These are phyloP conservation scores for Leptinotarsa lineolata DNA, from an alignment of 1,140 invertebrate genomes.

Conservation along the genomic window DNA sequence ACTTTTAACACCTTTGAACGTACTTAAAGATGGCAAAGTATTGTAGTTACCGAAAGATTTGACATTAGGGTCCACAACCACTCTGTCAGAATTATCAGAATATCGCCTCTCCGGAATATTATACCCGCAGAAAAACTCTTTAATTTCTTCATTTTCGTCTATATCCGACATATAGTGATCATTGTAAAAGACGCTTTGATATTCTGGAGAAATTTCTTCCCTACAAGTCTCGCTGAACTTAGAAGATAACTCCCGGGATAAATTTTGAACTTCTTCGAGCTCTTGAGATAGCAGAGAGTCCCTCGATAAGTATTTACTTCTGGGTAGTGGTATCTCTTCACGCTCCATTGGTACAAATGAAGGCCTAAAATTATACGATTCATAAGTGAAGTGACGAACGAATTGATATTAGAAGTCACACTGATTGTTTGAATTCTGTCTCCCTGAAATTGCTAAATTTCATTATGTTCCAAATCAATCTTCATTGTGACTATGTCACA, in stretches of 20 bases:
- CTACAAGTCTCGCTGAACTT: background rate
- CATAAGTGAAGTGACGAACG: background rate
- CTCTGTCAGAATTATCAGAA: slow-evolving; percentile 37
- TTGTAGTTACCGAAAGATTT: slow-evolving; percentile 27
- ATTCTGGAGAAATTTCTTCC: slow-evolving; percentile 40
- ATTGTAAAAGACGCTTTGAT: slow-evolving; percentile 48
- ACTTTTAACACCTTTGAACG: slow-evolving; percentile 20
- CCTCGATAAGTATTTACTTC: slow-evolving; percentile 46
- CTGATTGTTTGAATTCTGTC: too few species aligned
- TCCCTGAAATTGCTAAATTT: too few species aligned
- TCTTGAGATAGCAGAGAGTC: slow-evolving; percentile 48
- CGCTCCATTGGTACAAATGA: background rate
- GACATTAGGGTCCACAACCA: background rate
- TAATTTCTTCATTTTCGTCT: slow-evolving; percentile 54
- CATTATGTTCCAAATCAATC: too few species aligned
- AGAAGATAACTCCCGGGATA: slow-evolving; percentile 35
- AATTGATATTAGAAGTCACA: too few species aligned
- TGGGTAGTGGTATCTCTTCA: background rate
- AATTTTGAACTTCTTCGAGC: slow-evolving; percentile 48
- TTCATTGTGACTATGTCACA: too few species aligned
- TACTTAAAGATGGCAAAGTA: slow-evolving; percentile 35
- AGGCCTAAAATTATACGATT: background rate
- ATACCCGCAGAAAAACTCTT: slow-evolving; percentile 48
- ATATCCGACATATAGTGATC: slow-evolving; percentile 55
- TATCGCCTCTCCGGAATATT: slow-evolving; percentile 41